These are phyloP conservation scores for Drosophila mercatorum DNA, from an alignment of 2,888 invertebrate species.

Conservation along the genomic window DNA sequence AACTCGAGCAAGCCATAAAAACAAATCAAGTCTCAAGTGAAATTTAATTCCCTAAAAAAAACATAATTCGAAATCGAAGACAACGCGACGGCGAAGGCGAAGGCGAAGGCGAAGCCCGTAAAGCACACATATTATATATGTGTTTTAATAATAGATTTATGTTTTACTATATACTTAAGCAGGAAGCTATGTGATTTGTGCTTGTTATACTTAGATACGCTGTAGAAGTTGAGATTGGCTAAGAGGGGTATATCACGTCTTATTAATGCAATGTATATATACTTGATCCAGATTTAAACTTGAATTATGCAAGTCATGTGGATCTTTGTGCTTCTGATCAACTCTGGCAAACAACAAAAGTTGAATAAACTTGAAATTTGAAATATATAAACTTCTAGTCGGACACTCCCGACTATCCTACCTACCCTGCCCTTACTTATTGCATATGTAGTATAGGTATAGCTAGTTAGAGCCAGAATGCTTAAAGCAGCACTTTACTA, in stretches of 20 bases:
- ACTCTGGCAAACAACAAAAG: too few species aligned
- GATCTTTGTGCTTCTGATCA: too few species aligned
- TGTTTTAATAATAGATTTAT: conserved; percentile 2
- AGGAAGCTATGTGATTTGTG: background rate
- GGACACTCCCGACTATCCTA: background rate
- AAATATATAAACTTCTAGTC: background rate
- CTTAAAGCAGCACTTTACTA: background rate
- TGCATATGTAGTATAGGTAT: background rate
- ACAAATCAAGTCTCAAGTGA: background rate
- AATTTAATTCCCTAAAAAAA: background rate
- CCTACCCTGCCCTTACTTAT: background rate
- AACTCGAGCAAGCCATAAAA: conserved; percentile 19
- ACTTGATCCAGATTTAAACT: too few species aligned
- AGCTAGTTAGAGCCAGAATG: background rate
- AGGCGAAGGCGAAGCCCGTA: background rate
- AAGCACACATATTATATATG: background rate
- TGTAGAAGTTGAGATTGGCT: background rate
- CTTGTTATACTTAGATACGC: conserved; percentile 1
- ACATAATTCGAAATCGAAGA: conserved; percentile 2
- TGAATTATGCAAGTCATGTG: too few species aligned
- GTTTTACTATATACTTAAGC: background rate
- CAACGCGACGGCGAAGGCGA: background rate
- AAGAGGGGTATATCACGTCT: background rate
- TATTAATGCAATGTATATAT: too few species aligned
- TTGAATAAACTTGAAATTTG: too few species aligned